Percentiles rank a stretch among this genome's conserved stretches.
phyloP scores from a whole-genome alignment of 2,113 vertebrate genomes.

The Mandrillus leucophaeus region DNA sequence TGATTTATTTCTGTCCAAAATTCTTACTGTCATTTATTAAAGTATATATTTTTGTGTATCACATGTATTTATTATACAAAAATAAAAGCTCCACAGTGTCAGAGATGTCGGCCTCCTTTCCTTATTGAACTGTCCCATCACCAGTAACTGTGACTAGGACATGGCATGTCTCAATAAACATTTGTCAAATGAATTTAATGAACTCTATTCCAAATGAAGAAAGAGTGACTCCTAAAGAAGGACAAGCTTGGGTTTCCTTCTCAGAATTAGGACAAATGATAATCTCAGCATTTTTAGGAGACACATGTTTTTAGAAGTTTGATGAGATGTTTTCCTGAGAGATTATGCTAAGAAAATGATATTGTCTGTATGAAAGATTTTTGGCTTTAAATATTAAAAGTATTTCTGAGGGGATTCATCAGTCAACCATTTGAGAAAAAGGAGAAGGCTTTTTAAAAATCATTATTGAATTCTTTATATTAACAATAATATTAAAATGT shows the following conservation, averaged over 20 bases:
- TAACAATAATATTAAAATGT: slow-evolving; percentile 23
- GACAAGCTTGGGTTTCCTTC: background rate
- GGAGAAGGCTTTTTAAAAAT: background rate
- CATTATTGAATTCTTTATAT: slow-evolving; percentile 3
- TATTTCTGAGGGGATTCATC: background rate
- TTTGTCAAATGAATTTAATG: background rate
- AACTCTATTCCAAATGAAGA: background rate
- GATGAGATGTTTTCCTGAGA: background rate
- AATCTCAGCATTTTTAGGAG: background rate
- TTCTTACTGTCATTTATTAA: background rate
- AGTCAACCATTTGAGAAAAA: slow-evolving; percentile 2
- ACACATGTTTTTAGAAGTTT: background rate
- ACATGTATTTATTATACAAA: background rate
- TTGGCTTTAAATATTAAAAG: background rate
- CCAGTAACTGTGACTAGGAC: background rate
- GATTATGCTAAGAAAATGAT: background rate
- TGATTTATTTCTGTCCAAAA: background rate
- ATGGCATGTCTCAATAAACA: background rate
- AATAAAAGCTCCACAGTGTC: background rate
- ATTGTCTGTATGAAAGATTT: background rate
- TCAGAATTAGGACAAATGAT: background rate
- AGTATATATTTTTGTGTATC: background rate
- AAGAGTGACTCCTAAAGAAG: background rate
- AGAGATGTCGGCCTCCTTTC: background rate
- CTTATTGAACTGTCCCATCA: background rate